Conservation (phyloP, 2,797 vertebrate species). For the Ctenosaura bakeri region DNA sequence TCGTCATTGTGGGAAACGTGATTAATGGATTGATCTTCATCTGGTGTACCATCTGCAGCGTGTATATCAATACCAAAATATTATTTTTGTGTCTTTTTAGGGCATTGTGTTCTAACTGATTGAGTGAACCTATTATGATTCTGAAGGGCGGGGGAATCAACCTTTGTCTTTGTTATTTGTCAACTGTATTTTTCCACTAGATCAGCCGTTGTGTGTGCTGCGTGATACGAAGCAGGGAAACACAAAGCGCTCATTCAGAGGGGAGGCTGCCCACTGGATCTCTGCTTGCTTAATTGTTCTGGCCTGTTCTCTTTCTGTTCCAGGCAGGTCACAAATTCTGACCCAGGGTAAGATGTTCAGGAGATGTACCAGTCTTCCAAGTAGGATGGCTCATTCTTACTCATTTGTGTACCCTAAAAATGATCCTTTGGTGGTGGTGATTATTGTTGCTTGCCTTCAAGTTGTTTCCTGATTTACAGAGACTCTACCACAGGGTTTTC, state of each 20-base stretch:
- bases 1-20: slow-evolving; percentile 71
- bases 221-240: not conserved
- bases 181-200: not conserved
- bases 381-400: not conserved
- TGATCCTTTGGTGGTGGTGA: not conserved
- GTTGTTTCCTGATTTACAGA: too few relatives aligned
- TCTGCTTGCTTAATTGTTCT: not conserved
- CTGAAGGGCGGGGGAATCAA: not conserved
- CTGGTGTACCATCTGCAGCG: slow-evolving; percentile 75
- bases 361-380: not conserved
- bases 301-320: not conserved
- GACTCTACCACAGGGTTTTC: too few relatives aligned
- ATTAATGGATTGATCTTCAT: slow-evolving; percentile 77
- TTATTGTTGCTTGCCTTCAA: too few relatives aligned
- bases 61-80: slow-evolving; percentile 71
- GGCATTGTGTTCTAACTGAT: slow-evolving; percentile 61
- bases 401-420: not conserved
- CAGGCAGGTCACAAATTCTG: not conserved
- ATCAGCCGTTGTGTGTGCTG: not conserved
- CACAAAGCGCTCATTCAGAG: not conserved
- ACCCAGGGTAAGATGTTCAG: not conserved
- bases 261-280: not conserved
- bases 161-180: not conserved
- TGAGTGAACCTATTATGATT: slow-evolving; percentile 49
- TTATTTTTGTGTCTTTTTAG: slow-evolving; percentile 64